These are phyloP conservation scores for Galeruca laticollis DNA, from an alignment of 2,888 invertebrate species.

Conservation along the genomic window DNA sequence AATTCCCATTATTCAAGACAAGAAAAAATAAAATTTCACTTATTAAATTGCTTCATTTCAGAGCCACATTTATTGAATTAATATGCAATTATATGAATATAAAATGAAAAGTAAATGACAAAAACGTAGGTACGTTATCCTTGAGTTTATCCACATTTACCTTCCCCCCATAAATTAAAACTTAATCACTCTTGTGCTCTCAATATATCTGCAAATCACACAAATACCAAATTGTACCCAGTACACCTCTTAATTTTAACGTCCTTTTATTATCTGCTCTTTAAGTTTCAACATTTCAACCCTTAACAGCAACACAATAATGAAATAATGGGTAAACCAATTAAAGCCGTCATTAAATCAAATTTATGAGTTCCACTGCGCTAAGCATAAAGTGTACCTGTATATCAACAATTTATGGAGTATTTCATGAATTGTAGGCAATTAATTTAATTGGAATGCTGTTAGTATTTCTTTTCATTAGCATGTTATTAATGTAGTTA, in stretches of 20 bases:
- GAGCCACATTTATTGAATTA: too few relatives aligned
- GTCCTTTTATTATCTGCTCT: not conserved
- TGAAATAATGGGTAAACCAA: not conserved
- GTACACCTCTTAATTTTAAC: not conserved
- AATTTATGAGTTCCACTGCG: slow-evolving; percentile 5
- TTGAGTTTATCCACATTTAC: too few relatives aligned
- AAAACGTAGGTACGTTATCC: too few relatives aligned
- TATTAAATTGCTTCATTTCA: too few relatives aligned
- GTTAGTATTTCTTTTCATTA: not conserved
- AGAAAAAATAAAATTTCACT: too few relatives aligned
- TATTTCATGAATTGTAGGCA: not conserved
- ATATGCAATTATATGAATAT: too few relatives aligned
- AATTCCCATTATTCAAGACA: too few relatives aligned
- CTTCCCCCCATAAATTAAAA: too few relatives aligned
- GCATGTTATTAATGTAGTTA: not conserved
- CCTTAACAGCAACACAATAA: not conserved
- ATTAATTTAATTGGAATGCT: slow-evolving; percentile 2
- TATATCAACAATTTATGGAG: not conserved
- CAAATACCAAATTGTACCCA: not conserved
- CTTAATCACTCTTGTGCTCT: too few relatives aligned
- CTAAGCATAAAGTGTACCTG: not conserved
- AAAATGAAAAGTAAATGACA: too few relatives aligned
- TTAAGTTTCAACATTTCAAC: not conserved
- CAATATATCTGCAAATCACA: too few relatives aligned
- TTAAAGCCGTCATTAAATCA: not conserved